Conservation (phyloP, 92 coral and sea anemone genomes). For the Nematostella vectensis region DNA sequence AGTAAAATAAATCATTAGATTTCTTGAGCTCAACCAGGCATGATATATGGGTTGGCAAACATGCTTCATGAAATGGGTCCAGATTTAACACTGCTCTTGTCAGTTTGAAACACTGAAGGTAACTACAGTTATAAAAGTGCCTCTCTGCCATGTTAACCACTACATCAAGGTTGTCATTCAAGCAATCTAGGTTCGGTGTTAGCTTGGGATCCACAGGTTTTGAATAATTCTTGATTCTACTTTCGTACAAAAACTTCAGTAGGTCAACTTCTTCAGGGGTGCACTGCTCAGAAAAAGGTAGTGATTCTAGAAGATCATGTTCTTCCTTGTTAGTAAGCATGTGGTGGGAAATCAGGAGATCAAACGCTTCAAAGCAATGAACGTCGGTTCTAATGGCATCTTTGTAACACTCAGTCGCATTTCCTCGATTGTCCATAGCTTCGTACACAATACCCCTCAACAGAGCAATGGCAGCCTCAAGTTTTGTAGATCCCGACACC, state of each 20-base stretch:
- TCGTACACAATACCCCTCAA: slow-evolving; percentile 80
- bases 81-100: slow-evolving; percentile 65
- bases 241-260: slow-evolving; percentile 76
- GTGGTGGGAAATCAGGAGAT: slow-evolving; percentile 83
- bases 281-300: slow-evolving; percentile 83
- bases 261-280: slow-evolving; percentile 78
- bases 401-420: slow-evolving; percentile 90
- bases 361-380: slow-evolving; percentile 96
- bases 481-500: slow-evolving; percentile 61
- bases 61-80: slow-evolving; percentile 85
- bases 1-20: slow-evolving; percentile 79
- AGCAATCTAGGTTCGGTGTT: slow-evolving; percentile 64
- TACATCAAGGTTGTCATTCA: slow-evolving; percentile 82
- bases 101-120: slow-evolving; percentile 56
- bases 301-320: slow-evolving; percentile 47
- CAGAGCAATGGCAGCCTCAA: slow-evolving; percentile 80
- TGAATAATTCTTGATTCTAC: slow-evolving; percentile 62
- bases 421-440: slow-evolving; percentile 87
- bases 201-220: slow-evolving; percentile 78
- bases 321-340: slow-evolving; percentile 94
- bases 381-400: slow-evolving; percentile 84
- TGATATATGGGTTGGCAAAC: slow-evolving; percentile 87
- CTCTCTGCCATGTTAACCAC: slow-evolving; percentile 90
- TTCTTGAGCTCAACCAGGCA: slow-evolving; percentile 93
- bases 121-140: slow-evolving; percentile 84